Conservation (phyloP, 1,140 invertebrate genomes). For the Macrobrachium nipponense region DNA sequence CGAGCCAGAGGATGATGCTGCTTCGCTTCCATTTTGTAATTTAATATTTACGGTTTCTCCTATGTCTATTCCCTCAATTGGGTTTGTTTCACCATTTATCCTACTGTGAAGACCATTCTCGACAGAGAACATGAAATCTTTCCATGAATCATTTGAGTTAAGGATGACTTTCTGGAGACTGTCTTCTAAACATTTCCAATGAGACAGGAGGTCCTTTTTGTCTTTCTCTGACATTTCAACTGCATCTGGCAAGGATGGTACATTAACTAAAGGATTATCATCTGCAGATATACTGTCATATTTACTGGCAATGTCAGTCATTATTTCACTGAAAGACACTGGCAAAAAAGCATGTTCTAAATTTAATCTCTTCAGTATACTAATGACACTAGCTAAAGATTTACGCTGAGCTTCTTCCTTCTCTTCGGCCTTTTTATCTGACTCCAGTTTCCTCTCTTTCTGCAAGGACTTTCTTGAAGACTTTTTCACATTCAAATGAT, state of each 20-base stretch:
- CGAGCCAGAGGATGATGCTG: too few species aligned
- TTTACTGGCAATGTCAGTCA: neutral
- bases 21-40: too few species aligned
- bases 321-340: slow-evolving; percentile 27
- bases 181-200: slow-evolving; percentile 5
- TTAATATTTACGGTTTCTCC: too few species aligned
- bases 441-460: neutral
- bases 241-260: slow-evolving; percentile 32
- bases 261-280: neutral
- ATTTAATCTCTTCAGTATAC: neutral
- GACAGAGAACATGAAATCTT: neutral
- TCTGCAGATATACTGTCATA: neutral
- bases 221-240: slow-evolving; percentile 16
- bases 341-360: neutral
- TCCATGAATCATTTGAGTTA: neutral
- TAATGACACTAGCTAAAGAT: neutral
- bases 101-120: slow-evolving; percentile 18
- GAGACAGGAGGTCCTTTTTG: neutral
- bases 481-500: neutral
- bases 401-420: neutral
- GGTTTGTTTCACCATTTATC: slow-evolving; percentile 17
- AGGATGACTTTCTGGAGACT: too few species aligned
- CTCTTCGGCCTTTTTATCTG: neutral
- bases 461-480: neutral
- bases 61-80: too few species aligned